A percentile compares a stretch with the other conserved stretches of the same genome.
phyloP scores from a whole-genome alignment of 2,113 vertebrate genomes.

The Chloropsis cyanopogon region DNA sequence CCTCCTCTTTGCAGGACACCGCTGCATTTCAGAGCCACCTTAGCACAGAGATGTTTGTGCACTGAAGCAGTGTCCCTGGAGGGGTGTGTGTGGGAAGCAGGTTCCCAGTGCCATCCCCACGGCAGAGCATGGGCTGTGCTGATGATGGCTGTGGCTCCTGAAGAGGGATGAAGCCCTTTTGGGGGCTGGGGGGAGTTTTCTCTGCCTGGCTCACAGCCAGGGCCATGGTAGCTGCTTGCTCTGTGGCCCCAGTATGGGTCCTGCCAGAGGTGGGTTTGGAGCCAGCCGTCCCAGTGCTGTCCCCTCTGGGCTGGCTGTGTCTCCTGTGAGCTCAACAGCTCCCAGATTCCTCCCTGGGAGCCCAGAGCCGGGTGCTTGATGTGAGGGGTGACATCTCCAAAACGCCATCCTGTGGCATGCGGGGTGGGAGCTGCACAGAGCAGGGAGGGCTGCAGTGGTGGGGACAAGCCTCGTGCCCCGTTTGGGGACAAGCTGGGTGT shows the following conservation, averaged over 20 bases:
- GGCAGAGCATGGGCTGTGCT: fast-evolving
- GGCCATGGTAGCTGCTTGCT: neutral
- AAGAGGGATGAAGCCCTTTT: neutral
- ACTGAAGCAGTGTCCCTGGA: neutral
- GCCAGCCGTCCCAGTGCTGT: fast-evolving
- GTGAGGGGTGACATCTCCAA: neutral
- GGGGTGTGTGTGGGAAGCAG: too few species aligned
- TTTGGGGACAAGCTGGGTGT: neutral
- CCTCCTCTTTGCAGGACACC: neutral
- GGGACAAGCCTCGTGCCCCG: fast-evolving
- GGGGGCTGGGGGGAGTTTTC: neutral
- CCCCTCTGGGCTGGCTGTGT: neutral
- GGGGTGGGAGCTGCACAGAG: neutral
- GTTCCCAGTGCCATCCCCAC: fast-evolving
- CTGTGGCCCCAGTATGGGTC: neutral
- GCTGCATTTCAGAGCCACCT: neutral
- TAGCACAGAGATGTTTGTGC: neutral
- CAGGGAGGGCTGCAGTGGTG: neutral
- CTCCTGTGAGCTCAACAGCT: neutral
- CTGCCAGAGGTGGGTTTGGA: neutral
- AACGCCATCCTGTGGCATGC: fast-evolving
- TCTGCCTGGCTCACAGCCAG: neutral
- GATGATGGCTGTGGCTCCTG: neutral
- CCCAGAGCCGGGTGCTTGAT: neutral
- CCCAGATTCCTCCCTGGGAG: neutral